phyloP scores from a whole-genome alignment of 2,888 invertebrate genomes.

The Agonum fuliginosum region DNA sequence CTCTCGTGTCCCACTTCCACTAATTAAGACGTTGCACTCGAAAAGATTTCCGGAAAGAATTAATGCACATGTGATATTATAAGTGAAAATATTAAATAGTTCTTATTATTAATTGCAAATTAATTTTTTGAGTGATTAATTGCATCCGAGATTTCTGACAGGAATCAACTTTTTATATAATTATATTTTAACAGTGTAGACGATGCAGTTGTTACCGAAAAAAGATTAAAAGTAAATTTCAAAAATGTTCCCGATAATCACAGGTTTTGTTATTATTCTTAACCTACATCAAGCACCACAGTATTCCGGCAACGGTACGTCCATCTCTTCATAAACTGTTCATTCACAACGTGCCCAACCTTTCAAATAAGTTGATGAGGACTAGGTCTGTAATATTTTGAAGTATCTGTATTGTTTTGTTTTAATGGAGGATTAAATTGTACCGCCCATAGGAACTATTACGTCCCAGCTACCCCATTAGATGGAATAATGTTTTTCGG shows the following conservation, averaged over 20 bases:
- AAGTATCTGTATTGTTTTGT: slow-evolving; percentile 49
- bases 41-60: too few species aligned
- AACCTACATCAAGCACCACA: slow-evolving; percentile 63
- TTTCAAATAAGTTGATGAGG: neutral
- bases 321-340: neutral
- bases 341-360: slow-evolving; percentile 12
- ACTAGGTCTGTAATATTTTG: slow-evolving; percentile 40
- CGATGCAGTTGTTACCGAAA: slow-evolving; percentile 62
- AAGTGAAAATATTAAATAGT: too few species aligned
- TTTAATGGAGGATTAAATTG: slow-evolving; percentile 51
- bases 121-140: too few species aligned
- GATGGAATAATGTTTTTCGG: slow-evolving; percentile 46
- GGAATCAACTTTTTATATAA: too few species aligned
- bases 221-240: slow-evolving; percentile 64
- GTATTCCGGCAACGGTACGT: slow-evolving; percentile 33
- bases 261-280: slow-evolving; percentile 65
- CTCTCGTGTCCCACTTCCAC: too few species aligned
- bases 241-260: slow-evolving; percentile 64
- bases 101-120: too few species aligned
- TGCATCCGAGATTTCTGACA: too few species aligned
- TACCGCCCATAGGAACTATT: slow-evolving; percentile 54
- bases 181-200: slow-evolving; percentile 62
- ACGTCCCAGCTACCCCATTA: slow-evolving; percentile 49
- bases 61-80: too few species aligned
- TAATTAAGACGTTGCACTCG: too few species aligned